Base-by-base conservation (phyloP, 2,888 invertebrate species). In the Dexiosoma caninum region DNA sequence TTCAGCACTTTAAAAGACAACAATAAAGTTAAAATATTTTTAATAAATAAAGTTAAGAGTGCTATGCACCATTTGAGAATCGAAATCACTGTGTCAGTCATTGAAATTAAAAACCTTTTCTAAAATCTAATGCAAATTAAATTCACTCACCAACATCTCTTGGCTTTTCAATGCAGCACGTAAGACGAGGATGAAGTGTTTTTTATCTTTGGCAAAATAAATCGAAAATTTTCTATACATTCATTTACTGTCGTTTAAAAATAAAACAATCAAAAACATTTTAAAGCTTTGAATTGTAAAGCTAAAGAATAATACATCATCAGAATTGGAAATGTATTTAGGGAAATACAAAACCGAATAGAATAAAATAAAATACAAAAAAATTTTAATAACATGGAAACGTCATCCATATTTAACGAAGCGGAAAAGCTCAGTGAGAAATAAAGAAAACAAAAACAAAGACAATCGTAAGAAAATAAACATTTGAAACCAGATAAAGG, bases 351-450 rank as follows among this genome's bases (percentile, higher is more conserved):
- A 49, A 23, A 3, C 23, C 2, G 16, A 44, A 30, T 40, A 16
- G 16, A 46, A 46, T 32, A 62, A 42, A 27, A 53, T 27, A 57
- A 5, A 27, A 27, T 27, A 27, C 6, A 51, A 44, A 66, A 71
- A 62, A 23, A 62, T 23, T 7, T 60, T 67, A 23, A 57, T 35
- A 74, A 57, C 44, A 27, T 37, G 51, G 44, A 55, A 44, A 74
- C 44, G 53, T 76, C 67, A 51, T 64, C 40, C 76, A 77, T 69
- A 53, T 81, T 62, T 30, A 81, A 81, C 72, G 62, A 81, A 81
- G 62, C 77, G 72, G 49, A 72, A 72, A 76, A 67, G 49, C 62
- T 67, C n/a, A 30, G 46, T 71, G 55, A 19, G 27, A 72, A 44
- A 55, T n/a, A 70, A 40, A 27, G 14, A 9, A 35, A 51, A n/a